These are phyloP conservation scores for Marcusenius ussheri DNA, from an alignment of 2,113 vertebrate genomes.

Conservation along the genomic window DNA sequence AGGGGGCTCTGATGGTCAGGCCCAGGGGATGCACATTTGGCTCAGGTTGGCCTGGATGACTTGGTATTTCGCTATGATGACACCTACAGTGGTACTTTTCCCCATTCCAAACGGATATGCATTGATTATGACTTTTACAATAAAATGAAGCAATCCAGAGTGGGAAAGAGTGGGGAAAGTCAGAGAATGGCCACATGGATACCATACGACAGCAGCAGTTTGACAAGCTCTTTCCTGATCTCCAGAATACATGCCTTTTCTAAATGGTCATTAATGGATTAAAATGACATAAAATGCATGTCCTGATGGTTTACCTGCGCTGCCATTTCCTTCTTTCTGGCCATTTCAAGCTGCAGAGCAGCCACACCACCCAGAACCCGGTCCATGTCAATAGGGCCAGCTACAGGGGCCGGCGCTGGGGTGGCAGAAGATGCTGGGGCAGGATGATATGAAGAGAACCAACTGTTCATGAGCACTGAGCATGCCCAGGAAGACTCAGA, in stretches of 20 bases:
- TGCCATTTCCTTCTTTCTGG: not conserved
- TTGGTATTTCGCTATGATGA: not conserved
- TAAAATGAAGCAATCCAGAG: not conserved
- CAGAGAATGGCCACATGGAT: not conserved
- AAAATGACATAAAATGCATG: not conserved
- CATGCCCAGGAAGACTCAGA: not conserved
- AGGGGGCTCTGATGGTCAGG: not conserved
- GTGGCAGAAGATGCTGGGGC: not conserved
- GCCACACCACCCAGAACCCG: not conserved
- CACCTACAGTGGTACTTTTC: not conserved
- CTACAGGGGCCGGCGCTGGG: not conserved
- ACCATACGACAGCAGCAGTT: not conserved
- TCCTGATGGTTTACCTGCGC: not conserved
- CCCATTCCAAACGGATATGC: not conserved
- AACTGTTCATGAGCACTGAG: not conserved
- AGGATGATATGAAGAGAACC: not conserved
- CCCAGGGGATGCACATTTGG: not conserved
- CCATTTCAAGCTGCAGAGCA: conserved; percentile 2
- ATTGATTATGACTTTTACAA: not conserved
- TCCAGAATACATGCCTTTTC: not conserved
- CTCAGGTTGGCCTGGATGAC: not conserved
- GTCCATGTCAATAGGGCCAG: not conserved
- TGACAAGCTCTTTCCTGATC: not conserved
- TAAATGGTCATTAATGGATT: not conserved
- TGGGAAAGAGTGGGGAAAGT: not conserved